Conservation (phyloP, 2,888 invertebrate genomes). For the Scaptomyza tumidula region DNA sequence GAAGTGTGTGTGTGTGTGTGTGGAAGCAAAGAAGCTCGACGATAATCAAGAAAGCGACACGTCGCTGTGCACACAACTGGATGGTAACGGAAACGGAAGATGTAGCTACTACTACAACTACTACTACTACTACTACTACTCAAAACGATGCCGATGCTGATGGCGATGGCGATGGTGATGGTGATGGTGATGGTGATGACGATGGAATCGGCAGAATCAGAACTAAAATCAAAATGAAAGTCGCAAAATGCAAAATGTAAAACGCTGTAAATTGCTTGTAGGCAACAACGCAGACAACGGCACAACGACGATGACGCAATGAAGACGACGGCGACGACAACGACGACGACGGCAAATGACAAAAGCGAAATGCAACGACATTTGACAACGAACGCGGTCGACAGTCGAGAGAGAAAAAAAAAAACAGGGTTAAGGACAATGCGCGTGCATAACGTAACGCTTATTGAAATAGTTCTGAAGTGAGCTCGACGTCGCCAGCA, state of each 20-base stretch:
- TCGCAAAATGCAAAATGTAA: conserved; percentile 61
- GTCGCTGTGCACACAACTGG: conserved; percentile 46
- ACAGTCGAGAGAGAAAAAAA: conserved; percentile 28
- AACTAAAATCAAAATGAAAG: conserved; percentile 51
- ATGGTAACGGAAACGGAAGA: conserved; percentile 56
- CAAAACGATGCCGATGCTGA: conserved; percentile 1
- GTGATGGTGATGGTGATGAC: background rate
- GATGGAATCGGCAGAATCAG: conserved; percentile 34
- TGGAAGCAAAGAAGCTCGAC: conserved; percentile 30
- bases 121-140: conserved; percentile 19
- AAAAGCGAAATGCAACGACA: conserved; percentile 51
- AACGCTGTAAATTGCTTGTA: conserved; percentile 69
- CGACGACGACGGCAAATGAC: conserved; percentile 36
- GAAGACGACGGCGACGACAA: conserved; percentile 2
- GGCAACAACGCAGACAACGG: conserved; percentile 31
- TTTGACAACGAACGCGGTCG: conserved; percentile 39
- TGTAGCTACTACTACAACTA: conserved; percentile 32
- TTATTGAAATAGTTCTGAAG: conserved; percentile 80
- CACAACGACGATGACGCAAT: background rate
- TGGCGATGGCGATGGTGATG: background rate
- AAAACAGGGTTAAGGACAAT: conserved; percentile 77
- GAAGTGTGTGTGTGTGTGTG: no score
- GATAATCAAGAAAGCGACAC: conserved; percentile 60
- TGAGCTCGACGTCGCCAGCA: conserved; percentile 69
- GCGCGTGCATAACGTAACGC: conserved; percentile 76